These are phyloP conservation scores for Peromyscus leucopus DNA, from an alignment of 2,113 vertebrate genomes.

Conservation along the genomic window DNA sequence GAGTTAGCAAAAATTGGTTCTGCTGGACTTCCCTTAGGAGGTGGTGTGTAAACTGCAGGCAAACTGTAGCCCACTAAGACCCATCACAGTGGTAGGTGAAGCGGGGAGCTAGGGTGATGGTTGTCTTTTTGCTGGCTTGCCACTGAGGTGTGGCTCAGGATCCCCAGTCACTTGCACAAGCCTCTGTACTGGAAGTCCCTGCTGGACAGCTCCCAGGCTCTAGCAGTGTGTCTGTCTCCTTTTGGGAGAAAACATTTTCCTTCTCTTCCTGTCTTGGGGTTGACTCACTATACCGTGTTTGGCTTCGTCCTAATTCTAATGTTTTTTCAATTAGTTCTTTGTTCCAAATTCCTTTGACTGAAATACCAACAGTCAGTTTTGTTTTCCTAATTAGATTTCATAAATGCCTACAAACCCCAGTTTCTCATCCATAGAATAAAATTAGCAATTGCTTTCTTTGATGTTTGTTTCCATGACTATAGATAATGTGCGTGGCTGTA, in stretches of 20 bases:
- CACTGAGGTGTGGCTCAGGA: neutral
- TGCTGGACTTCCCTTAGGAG: neutral
- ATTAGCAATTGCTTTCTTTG: neutral
- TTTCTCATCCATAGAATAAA: slow-evolving; percentile 45
- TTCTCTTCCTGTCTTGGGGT: neutral
- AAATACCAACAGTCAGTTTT: neutral
- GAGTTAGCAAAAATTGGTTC: neutral
- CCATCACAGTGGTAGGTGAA: neutral
- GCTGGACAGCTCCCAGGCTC: neutral
- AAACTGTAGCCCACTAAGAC: neutral
- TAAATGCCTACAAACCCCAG: neutral
- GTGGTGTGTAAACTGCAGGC: neutral
- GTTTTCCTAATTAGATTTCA: slow-evolving; percentile 19
- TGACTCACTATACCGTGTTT: neutral
- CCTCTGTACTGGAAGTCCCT: neutral
- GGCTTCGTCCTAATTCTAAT: neutral
- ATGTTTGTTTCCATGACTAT: neutral
- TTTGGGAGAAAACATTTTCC: neutral
- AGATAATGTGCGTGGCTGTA: neutral
- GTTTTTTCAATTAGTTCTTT: neutral
- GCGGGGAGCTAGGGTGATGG: neutral
- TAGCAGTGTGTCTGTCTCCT: neutral
- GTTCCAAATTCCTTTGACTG: neutral
- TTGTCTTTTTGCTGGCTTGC: neutral
- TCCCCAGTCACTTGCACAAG: neutral